Evolutionary conservation across 2,797 vertebrate species (phyloP).

Genomic region (Hafferia zeledoni): DNA sequence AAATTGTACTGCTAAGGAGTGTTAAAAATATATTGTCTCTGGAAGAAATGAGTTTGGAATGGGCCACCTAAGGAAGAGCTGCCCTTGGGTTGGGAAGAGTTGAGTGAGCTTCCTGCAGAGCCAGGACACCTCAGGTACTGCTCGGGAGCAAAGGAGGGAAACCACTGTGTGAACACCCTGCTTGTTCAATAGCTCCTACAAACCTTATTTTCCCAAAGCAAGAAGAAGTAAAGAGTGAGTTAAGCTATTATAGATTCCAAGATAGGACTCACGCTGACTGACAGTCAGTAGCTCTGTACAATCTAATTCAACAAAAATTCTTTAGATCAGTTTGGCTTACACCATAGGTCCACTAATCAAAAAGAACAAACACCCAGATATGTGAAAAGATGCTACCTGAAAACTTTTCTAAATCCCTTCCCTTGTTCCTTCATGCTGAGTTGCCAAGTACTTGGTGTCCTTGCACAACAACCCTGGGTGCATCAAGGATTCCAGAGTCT

Average conservation of each 20-base stretch:
- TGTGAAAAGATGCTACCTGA: neutral
- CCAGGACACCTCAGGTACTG: neutral
- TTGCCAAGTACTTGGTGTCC: fast-evolving
- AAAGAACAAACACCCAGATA: neutral
- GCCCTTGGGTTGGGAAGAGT: neutral
- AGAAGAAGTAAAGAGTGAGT: neutral
- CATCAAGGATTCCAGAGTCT: fast-evolving
- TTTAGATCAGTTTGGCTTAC: neutral
- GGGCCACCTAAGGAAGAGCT: neutral
- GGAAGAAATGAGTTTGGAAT: neutral
- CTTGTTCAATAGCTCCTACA: neutral
- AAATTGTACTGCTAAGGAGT: neutral
- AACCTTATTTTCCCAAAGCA: neutral
- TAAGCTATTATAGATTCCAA: neutral
- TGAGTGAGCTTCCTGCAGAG: neutral
- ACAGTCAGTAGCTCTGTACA: neutral
- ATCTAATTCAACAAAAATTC: neutral
- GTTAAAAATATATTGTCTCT: neutral
- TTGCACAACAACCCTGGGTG: fast-evolving
- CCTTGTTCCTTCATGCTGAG: neutral
- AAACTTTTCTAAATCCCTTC: neutral
- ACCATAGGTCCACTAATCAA: neutral
- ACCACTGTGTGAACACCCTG: fast-evolving
- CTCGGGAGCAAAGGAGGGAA: neutral
- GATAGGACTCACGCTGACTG: neutral